Conservation (phyloP, 2,797 vertebrate species). For the Chiroxiphia lanceolata region DNA sequence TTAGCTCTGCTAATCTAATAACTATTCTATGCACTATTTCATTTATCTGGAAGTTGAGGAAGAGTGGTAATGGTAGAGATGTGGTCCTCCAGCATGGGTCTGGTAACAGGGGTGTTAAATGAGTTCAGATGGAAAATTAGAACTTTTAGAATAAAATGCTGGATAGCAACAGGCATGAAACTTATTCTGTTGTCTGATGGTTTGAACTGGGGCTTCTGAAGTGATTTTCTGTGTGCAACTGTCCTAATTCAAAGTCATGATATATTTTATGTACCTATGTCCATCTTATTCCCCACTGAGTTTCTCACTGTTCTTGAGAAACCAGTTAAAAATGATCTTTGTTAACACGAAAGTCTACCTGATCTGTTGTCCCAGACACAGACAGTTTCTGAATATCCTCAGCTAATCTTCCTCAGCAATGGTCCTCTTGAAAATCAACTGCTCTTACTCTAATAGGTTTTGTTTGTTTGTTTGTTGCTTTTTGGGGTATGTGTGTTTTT, state of each 20-base stretch:
- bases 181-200: not conserved
- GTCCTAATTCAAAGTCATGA: not conserved
- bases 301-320: not conserved
- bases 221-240: not conserved
- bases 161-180: not conserved
- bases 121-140: not conserved
- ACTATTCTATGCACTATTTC: not conserved
- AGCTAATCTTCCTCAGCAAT: not conserved
- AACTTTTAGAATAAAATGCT: not conserved
- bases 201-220: not conserved
- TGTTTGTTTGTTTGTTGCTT: fast-evolving
- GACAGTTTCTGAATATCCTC: not conserved
- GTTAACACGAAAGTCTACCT: not conserved
- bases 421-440: not conserved
- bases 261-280: not conserved
- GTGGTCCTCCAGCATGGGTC: not conserved
- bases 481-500: not conserved
- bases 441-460: not conserved
- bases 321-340: not conserved
- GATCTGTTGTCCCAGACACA: not conserved
- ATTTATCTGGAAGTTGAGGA: not conserved
- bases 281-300: not conserved
- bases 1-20: not conserved
- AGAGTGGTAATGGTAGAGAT: not conserved
- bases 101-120: not conserved